Evolutionary conservation across 2,113 vertebrate genomes (phyloP).

Genomic region (Cromileptes altivelis): DNA sequence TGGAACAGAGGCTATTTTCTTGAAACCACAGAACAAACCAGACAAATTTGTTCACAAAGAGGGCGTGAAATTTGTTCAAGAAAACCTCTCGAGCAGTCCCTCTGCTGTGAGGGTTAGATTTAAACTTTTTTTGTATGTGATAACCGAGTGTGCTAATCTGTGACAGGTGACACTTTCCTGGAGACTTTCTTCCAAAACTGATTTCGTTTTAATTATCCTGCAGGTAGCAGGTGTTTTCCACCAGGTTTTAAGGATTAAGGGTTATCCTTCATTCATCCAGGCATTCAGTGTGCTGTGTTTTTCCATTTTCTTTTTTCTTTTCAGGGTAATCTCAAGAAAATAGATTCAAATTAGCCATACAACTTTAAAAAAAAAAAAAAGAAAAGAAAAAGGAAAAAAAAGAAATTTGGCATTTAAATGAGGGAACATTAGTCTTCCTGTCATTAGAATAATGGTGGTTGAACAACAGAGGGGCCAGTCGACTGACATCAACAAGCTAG

Average conservation of each 20-base stretch:
- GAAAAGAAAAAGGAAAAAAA: too few species aligned
- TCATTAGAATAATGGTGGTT: conserved; percentile 32
- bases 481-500: conserved; percentile 40
- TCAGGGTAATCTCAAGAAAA: background rate
- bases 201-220: conserved; percentile 47
- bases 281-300: background rate
- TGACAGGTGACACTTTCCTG: conserved; percentile 31
- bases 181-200: conserved; percentile 11
- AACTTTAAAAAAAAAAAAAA: background rate
- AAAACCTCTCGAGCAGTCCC: too few species aligned
- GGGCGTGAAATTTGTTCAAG: background rate
- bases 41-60: background rate
- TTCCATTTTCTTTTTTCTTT: background rate
- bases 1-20: background rate
- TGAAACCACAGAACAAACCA: background rate
- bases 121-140: background rate
- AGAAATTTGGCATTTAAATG: background rate
- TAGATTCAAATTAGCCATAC: background rate
- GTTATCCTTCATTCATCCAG: conserved; percentile 6
- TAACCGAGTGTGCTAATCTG: background rate
- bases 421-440: background rate
- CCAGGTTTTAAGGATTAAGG: conserved; percentile 47
- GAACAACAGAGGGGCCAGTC: conserved; percentile 22
- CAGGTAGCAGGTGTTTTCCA: conserved; percentile 66
- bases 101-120: background rate